Evolutionary conservation across 2,797 vertebrate genomes (phyloP).

Genomic region (Dromococcyx pavoninus): DNA sequence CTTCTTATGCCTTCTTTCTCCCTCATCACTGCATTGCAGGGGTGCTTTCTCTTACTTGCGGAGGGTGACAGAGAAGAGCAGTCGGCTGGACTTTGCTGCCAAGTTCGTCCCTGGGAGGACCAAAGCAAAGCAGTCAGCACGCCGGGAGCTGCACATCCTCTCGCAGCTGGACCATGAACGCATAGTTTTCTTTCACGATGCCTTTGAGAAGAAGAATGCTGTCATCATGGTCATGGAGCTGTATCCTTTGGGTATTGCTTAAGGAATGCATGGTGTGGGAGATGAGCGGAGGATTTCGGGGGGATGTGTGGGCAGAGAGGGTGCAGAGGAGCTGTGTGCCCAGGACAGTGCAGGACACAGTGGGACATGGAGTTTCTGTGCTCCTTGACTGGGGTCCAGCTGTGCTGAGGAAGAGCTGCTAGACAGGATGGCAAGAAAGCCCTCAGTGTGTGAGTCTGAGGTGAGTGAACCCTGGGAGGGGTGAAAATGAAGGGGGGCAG

Average conservation of each 20-base stretch:
- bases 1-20: background rate
- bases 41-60: conserved; percentile 95
- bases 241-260: conserved; percentile 82
- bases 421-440: conserved; percentile 88
- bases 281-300: background rate
- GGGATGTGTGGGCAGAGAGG: rapidly evolving
- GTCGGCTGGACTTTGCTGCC: conserved; percentile 88
- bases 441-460: conserved; percentile 88
- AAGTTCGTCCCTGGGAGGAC: conserved; percentile 93
- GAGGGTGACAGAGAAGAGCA: conserved; percentile 87
- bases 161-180: conserved; percentile 91
- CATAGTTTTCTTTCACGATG: conserved; percentile 92
- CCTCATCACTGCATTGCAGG: conserved; percentile 61
- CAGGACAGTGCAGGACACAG: too few species aligned
- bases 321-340: background rate
- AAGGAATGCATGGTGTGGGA: rapidly evolving
- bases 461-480: conserved; percentile 74
- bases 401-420: conserved; percentile 92
- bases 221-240: conserved; percentile 92
- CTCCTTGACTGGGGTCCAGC: conserved; percentile 83
- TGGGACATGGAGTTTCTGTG: background rate
- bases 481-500: background rate
- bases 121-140: conserved; percentile 85
- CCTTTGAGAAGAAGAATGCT: conserved; percentile 93
- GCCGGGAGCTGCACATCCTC: conserved; percentile 88